Evolutionary conservation across 2,113 vertebrate species (phyloP), one percentile per base, ranked within the genome.

Genomic region (Cisticola juncidis): DNA sequence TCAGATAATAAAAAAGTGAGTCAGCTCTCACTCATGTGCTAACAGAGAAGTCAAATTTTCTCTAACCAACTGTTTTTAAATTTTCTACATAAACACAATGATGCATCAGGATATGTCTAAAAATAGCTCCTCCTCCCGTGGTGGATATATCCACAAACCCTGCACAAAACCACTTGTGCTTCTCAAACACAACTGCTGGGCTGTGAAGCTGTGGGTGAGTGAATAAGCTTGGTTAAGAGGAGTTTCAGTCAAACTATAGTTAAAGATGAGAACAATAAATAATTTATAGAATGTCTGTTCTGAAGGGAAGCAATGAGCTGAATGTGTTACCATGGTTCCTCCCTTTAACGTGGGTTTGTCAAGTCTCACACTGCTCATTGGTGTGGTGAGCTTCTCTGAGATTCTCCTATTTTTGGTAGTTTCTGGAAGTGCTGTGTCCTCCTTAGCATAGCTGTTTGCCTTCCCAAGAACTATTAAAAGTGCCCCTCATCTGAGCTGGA

Each of bases 31-130:
- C 62, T 85, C 84, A 82, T 94, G 74, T 88, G 85, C 64, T 95
- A 83, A n/a, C 66, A 61, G 47, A 77, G 86, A 90, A 91, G 71
- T 73, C 5, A 78, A 82, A 87, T 84, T 91, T 95, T 87, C 70
- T 92, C 87, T 95, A 54, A 94, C 94, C 92, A 93, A 83, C 81
- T 92, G 91, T 73, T 95, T 85, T 96, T 48, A 51, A 81, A 77
- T 93, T 95, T 94, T 94, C 85, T 95, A 3, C 85, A 93, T 90
- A 95, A 97, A 95, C 94, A 97, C 47, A 68, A n/a, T 90, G 94
- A 93, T 93, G 90, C 90, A 86, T 94, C 86, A 90, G 87, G 82
- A 86, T 73, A 73, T 51, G 22, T 74, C 74, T 92, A 92, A 94
- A 95, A 94, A 94, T 90, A 95, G 14, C 47, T 69, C 50, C 50